Conservation (phyloP, 2,797 vertebrate genomes). For the Petrocephalus schoutedeni region DNA sequence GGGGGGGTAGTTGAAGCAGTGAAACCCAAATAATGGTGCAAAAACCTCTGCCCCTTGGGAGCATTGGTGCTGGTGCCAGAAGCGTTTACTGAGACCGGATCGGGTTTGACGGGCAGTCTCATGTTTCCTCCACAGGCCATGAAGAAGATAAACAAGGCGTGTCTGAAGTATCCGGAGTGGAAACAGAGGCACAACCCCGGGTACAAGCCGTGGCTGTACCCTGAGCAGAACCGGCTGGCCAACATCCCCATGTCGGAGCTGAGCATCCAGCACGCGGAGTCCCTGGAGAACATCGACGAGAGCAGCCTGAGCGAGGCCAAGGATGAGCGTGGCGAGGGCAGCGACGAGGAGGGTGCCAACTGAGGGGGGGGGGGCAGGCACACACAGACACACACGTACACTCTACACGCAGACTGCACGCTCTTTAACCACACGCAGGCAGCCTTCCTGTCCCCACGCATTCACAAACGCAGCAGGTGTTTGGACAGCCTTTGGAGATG, state of each 20-base stretch:
- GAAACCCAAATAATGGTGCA: neutral
- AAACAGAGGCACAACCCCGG: conserved; percentile 80
- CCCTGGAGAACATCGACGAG: conserved; percentile 93
- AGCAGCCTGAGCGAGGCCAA: conserved; percentile 74
- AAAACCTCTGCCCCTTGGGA: neutral
- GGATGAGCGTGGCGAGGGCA: conserved; percentile 64
- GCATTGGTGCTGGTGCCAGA: neutral
- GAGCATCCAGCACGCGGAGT: conserved; percentile 82
- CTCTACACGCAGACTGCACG: conserved; percentile 25
- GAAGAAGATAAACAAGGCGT: conserved; percentile 91
- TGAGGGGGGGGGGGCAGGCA: neutral
- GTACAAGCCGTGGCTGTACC: conserved; percentile 88
- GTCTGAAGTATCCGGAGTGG: conserved; percentile 86
- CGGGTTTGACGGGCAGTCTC: neutral
- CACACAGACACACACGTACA: conserved; percentile 34
- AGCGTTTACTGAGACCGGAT: neutral
- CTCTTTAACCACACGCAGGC: conserved; percentile 8
- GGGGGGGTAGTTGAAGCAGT: neutral
- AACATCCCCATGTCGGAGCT: conserved; percentile 77
- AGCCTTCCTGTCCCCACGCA: conserved; percentile 11
- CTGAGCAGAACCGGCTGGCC: conserved; percentile 82
- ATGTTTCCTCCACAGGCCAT: conserved; percentile 65
- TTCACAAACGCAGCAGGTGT: neutral
- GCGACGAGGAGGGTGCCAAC: conserved; percentile 61
- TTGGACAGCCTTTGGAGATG: neutral